Evolutionary conservation across 37 sponge, comb jelly and placozoan genomes (phyloP).

Genomic region (Mnemiopsis leidyi): DNA sequence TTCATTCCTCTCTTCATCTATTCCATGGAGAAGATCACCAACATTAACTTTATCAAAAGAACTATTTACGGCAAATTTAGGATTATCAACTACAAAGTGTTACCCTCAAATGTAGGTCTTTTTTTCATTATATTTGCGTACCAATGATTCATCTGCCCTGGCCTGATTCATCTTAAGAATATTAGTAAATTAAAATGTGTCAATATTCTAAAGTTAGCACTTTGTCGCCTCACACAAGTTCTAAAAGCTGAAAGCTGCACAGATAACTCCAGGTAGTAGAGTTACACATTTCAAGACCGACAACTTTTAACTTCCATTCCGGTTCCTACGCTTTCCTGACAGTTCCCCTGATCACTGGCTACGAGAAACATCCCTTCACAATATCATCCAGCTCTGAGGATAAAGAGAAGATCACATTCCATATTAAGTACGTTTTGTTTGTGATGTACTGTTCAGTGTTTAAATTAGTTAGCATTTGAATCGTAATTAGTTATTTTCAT

Average conservation of each 20-base stretch:
- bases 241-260: neutral
- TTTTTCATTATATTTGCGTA: no score
- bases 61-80: constrained; percentile 35
- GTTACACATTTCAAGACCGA: constrained; percentile 26
- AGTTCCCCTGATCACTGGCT: neutral
- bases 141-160: no score
- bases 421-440: constrained; percentile 63
- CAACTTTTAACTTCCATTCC: constrained; percentile 40
- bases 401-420: constrained; percentile 44
- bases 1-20: constrained; percentile 21
- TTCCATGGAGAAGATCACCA: constrained; percentile 21
- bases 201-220: no score
- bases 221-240: no score
- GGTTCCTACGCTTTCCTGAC: constrained; percentile 53
- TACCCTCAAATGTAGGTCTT: constrained; percentile 43
- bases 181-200: no score
- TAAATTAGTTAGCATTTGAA: no score
- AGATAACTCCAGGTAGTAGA: constrained; percentile 21
- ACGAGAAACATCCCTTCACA: constrained; percentile 64
- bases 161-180: no score
- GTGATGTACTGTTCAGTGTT: no score
- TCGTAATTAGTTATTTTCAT: no score
- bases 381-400: constrained; percentile 57
- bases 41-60: constrained; percentile 1
- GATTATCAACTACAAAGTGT: constrained; percentile 51